phyloP scores from a whole-genome alignment of 1,140 invertebrate species.

The Lordiphosa collinella region DNA sequence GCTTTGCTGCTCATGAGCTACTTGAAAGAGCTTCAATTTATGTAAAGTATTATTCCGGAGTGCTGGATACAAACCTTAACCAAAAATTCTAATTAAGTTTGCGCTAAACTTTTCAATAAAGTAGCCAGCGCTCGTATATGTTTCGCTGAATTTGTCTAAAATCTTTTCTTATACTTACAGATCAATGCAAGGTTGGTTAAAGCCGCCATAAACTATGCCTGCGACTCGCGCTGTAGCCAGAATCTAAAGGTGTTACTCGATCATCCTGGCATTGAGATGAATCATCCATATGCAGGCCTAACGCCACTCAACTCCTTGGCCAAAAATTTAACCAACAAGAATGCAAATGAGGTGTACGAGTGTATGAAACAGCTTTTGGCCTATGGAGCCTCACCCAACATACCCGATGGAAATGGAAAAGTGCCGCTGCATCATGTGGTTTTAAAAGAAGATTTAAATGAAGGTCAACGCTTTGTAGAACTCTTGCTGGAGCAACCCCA shows the following conservation, averaged over 20 bases:
- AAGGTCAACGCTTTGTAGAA: conserved; percentile 80
- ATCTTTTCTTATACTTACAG: not conserved
- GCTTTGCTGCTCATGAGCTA: no score
- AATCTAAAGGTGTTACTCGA: conserved; percentile 81
- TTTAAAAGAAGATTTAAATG: conserved; percentile 80
- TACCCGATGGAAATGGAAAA: conserved; percentile 82
- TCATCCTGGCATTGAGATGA: conserved; percentile 80
- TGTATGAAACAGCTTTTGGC: conserved; percentile 81
- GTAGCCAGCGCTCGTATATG: no score
- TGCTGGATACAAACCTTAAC: no score
- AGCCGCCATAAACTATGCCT: conserved; percentile 84
- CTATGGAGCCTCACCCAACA: conserved; percentile 83
- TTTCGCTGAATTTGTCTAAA: no score
- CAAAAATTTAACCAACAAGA: conserved; percentile 81
- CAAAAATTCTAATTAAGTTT: no score
- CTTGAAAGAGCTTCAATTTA: no score
- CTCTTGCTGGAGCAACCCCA: conserved; percentile 79
- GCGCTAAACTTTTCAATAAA: no score
- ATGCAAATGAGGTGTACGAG: conserved; percentile 64
- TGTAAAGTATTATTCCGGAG: no score
- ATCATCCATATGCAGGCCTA: conserved; percentile 80
- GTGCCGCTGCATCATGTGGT: conserved; percentile 84
- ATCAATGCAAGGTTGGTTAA: not conserved
- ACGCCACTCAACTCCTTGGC: conserved; percentile 84
- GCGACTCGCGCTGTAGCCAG: conserved; percentile 81